Conservation (phyloP, 2,113 vertebrate genomes). For the Ophthalmolycus amberensis region DNA sequence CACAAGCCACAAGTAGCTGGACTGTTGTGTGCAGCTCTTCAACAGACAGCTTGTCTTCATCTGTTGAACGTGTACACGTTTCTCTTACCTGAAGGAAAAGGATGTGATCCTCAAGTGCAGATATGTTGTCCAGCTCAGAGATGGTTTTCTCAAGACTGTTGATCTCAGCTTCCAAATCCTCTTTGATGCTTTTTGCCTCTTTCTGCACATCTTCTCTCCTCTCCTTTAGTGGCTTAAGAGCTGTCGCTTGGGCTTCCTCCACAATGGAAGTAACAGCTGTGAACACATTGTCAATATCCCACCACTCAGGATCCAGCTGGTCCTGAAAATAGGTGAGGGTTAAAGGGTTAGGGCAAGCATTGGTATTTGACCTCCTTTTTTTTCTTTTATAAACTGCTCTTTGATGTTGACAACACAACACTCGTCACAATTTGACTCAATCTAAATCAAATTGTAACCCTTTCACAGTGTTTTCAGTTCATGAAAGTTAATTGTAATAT, state of each 20-base stretch:
- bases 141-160: slow-evolving; percentile 1
- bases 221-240: slow-evolving; percentile 49
- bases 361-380: background rate
- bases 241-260: slow-evolving; percentile 20
- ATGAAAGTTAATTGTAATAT: background rate
- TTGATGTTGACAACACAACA: background rate
- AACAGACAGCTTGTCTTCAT: background rate
- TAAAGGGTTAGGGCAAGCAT: rapidly evolving
- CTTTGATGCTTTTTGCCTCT: slow-evolving; percentile 13
- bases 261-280: background rate
- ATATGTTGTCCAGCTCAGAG: slow-evolving; percentile 32
- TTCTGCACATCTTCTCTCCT: slow-evolving; percentile 31
- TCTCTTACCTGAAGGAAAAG: slow-evolving; percentile 77
- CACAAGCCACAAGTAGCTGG: background rate
- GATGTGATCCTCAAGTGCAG: slow-evolving; percentile 67
- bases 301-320: slow-evolving; percentile 29
- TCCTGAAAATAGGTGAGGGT: slow-evolving; percentile 44
- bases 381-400: background rate
- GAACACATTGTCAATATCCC: slow-evolving; percentile 55
- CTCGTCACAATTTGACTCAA: background rate
- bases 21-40: background rate
- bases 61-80: background rate
- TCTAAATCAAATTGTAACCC: background rate
- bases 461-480: background rate
- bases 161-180: slow-evolving; percentile 55